Percentiles rank a stretch among this genome's conserved stretches.
phyloP scores from a whole-genome alignment of 2,797 vertebrate genomes.

The Gorsachius magnificus region DNA sequence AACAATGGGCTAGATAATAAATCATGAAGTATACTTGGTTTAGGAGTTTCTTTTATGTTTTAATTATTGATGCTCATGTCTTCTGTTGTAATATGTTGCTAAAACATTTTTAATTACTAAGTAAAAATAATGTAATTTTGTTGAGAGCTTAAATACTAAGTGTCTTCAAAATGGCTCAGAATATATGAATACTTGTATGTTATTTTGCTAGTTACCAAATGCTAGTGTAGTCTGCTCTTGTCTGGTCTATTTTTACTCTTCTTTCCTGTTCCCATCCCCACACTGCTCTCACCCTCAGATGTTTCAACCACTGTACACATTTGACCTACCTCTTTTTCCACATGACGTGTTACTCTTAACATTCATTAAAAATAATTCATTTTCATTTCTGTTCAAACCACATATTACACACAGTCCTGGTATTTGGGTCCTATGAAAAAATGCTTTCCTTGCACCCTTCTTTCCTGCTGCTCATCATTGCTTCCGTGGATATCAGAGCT shows the following conservation, averaged over 20 bases:
- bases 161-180: not conserved
- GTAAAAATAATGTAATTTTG: not conserved
- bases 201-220: not conserved
- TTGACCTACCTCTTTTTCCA: not conserved
- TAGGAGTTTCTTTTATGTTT: not conserved
- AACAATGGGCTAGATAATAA: not conserved
- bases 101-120: not conserved
- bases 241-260: not conserved
- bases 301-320: not conserved
- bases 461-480: constrained; percentile 28
- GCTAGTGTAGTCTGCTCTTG: not conserved
- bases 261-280: not conserved
- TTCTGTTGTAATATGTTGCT: not conserved
- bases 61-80: not conserved
- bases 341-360: not conserved
- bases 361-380: constrained; percentile 5
- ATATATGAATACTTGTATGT: not conserved
- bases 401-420: not conserved
- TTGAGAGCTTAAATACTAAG: not conserved
- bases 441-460: constrained; percentile 6
- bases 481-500: constrained; percentile 59
- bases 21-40: not conserved
- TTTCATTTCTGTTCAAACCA: constrained; percentile 13
- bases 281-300: not conserved
- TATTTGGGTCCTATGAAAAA: constrained; percentile 43